Percentiles rank a stretch among this genome's conserved stretches.
These are phyloP conservation scores for Sebastolobus alascanus DNA, from an alignment of 2,797 vertebrate species.

Conservation along the genomic window DNA sequence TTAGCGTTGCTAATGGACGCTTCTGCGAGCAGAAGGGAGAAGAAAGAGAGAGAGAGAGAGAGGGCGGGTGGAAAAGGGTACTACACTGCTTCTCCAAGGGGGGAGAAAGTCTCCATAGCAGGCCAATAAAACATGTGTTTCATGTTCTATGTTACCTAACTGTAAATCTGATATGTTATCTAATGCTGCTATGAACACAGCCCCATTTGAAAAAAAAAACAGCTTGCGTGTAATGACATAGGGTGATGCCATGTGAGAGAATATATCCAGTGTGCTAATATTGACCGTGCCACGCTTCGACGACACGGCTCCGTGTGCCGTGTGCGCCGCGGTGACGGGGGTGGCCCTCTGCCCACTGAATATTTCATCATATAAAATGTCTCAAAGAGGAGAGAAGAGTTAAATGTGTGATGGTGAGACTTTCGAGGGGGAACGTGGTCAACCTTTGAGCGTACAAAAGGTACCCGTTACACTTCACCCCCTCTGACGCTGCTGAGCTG, in stretches of 20 bases:
- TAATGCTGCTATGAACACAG: constrained; percentile 28
- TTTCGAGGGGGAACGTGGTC: background rate
- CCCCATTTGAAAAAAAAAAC: constrained; percentile 32
- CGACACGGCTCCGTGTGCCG: constrained; percentile 32
- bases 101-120: constrained; percentile 7
- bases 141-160: constrained; percentile 40
- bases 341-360: constrained; percentile 47
- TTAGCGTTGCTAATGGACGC: constrained; percentile 56
- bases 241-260: constrained; percentile 51
- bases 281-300: constrained; percentile 50
- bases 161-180: constrained; percentile 52
- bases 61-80: background rate
- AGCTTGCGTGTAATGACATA: constrained; percentile 32
- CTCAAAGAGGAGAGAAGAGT: constrained; percentile 8
- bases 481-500: constrained; percentile 22
- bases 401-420: constrained; percentile 31
- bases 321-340: constrained; percentile 32
- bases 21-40: constrained; percentile 4
- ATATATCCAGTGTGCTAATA: constrained; percentile 64
- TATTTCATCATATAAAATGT: too few relatives aligned
- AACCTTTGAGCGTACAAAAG: constrained; percentile 32
- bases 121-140: constrained; percentile 47
- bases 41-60: constrained; percentile 1
- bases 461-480: constrained; percentile 33
- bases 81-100: background rate